A percentile compares a stretch with the other conserved stretches of the same genome.
These are phyloP conservation scores for Rotaria socialis DNA, from an alignment of 2,888 invertebrate species.

Conservation along the genomic window DNA sequence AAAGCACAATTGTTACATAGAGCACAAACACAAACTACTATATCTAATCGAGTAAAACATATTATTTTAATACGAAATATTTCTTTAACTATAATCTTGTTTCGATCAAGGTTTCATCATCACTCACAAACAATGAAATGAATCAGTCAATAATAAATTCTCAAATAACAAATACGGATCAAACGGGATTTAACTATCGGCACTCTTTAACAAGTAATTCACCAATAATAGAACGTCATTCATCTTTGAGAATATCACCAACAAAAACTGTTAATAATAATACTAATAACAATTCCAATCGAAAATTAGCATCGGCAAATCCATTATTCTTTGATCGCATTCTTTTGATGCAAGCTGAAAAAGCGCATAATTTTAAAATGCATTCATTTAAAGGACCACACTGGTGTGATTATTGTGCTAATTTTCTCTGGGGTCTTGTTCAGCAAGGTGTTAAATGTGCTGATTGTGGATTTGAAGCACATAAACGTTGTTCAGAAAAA, in stretches of 20 bases:
- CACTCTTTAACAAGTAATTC: background rate
- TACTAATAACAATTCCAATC: background rate
- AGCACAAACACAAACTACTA: background rate
- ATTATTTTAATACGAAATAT: background rate
- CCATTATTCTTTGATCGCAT: constrained; percentile 45
- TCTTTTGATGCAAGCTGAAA: constrained; percentile 47
- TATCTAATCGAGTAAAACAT: background rate
- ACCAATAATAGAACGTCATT: background rate
- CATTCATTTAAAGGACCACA: constrained; percentile 79
- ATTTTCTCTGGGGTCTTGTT: constrained; percentile 89
- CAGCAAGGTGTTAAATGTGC: constrained; percentile 80
- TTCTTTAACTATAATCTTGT: background rate
- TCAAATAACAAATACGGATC: constrained; percentile 13
- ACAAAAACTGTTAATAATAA: background rate
- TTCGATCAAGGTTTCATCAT: background rate
- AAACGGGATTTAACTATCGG: background rate
- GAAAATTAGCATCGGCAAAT: constrained; percentile 9
- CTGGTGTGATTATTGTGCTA: constrained; percentile 90
- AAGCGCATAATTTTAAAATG: constrained; percentile 50
- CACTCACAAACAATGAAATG: background rate
- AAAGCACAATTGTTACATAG: constrained; percentile 28
- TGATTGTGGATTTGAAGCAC: constrained; percentile 79
- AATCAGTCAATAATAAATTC: background rate
- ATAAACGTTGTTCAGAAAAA: constrained; percentile 80
- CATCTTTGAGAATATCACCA: constrained; percentile 40